phyloP scores from a whole-genome alignment of 2,113 vertebrate species.

The Etheostoma cragini region DNA sequence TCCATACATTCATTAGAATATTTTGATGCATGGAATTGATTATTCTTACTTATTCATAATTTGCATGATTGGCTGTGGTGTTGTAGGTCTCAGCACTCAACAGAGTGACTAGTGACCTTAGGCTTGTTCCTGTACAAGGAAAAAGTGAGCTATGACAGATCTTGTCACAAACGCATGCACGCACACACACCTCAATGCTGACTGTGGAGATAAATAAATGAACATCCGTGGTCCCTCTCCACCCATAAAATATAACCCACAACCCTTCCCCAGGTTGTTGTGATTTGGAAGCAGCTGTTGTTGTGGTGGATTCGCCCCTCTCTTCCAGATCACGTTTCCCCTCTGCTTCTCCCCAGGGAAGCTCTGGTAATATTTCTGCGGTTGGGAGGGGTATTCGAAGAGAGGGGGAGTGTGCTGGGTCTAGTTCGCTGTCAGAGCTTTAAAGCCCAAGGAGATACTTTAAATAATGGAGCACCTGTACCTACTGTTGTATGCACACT shows the following conservation, averaged over 20 bases:
- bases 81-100: slow-evolving; percentile 35
- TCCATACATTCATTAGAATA: slow-evolving; percentile 67
- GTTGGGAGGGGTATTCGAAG: slow-evolving; percentile 58
- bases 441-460: slow-evolving; percentile 80
- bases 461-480: slow-evolving; percentile 83
- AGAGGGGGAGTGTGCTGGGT: slow-evolving; percentile 13
- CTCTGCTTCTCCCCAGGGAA: slow-evolving; percentile 73
- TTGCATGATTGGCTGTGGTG: slow-evolving; percentile 7
- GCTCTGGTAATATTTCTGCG: slow-evolving; percentile 80
- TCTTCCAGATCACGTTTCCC: slow-evolving; percentile 83
- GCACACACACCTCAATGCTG: slow-evolving; percentile 65
- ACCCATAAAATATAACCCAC: slow-evolving; percentile 84
- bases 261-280: slow-evolving; percentile 83
- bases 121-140: slow-evolving; percentile 53
- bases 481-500: slow-evolving; percentile 46
- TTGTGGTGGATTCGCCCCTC: slow-evolving; percentile 80
- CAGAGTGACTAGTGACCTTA: slow-evolving; percentile 51
- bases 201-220: slow-evolving; percentile 83
- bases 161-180: slow-evolving; percentile 25
- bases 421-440: slow-evolving; percentile 74
- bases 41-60: slow-evolving; percentile 66
- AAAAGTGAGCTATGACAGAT: slow-evolving; percentile 64
- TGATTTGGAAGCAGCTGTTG: slow-evolving; percentile 87
- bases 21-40: slow-evolving; percentile 64
- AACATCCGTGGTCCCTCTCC: slow-evolving; percentile 79